Base-by-base conservation (phyloP, 92 coral and sea anemone genomes). In the Epizoanthus scotinus region DNA sequence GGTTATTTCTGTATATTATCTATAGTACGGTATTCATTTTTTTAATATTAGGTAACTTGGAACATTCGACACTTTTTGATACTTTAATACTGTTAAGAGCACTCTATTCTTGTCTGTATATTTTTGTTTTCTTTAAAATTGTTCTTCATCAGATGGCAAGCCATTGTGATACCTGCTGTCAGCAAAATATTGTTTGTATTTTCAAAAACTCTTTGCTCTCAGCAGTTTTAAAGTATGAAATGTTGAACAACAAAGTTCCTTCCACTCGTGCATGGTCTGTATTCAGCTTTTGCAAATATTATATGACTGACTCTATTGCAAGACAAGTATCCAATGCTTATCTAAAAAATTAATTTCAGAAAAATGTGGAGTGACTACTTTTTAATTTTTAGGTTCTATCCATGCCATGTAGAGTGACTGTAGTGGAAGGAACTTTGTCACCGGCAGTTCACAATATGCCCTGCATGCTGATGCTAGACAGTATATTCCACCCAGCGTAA, bases 211-310 rank as follows among this genome's bases (percentile, higher is more conserved):
- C 22, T 59, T 57, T 19, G 66, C 68, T 34, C 29, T 75, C 81
- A 22, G 56, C 57, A 75, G 81, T 75, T 75, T 75, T 75, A 22
- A 34, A 13, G 59, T 75, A 31, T 22, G 9, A 26, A 62, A 73
- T 28, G 25, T n/a, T 18, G 5, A 75, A 75, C 26, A 55, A 73
- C 53, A 58, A 59, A 75, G n/a, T 60, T 38, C 59, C 53, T 57
- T 73, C 52, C 65, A 73, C 22, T 5, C 13, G 9, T 19, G 8
- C 2, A 20, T 13, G 19, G 22, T 57, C 36, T 0, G 13, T 53
- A 27, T 20, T 52, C 55, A 42, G 24, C 44, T 1, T 2, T 67
- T 18, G 7, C 15, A 17, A 67, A 34, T n/a, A 1, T n/a, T 18
- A 15, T 28, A 34, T 40, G 73, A 18, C 3, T 20, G 20, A n/a